These are phyloP conservation scores for Athetis lepigone DNA, from an alignment of 2,888 invertebrate species.

Conservation along the genomic window DNA sequence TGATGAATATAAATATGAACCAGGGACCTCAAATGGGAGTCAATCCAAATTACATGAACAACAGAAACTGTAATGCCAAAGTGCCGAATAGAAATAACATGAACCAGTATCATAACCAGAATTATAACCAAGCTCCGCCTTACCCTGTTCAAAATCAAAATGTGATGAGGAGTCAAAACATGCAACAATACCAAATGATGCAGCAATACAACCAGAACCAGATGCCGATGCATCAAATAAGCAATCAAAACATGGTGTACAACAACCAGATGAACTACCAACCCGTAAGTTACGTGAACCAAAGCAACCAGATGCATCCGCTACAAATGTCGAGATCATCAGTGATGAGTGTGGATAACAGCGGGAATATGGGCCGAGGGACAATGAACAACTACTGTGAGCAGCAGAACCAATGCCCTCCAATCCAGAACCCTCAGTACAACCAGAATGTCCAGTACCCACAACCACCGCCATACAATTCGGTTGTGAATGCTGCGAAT, in stretches of 20 bases:
- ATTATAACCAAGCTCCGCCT: conserved; percentile 78
- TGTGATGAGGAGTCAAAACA: conserved; percentile 78
- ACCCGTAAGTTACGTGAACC: conserved; percentile 77
- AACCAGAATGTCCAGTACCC: conserved; percentile 83
- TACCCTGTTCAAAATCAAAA: conserved; percentile 82
- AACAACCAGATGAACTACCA: conserved; percentile 83
- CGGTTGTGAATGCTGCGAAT: conserved; percentile 83
- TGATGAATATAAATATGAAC: conserved; percentile 75
- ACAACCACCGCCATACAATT: conserved; percentile 84
- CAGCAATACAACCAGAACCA: conserved; percentile 82
- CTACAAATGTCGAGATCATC: conserved; percentile 87
- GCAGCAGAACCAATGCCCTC: conserved; percentile 75
- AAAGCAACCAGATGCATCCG: conserved; percentile 81
- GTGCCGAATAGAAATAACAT: conserved; percentile 80
- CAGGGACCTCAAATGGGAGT: conserved; percentile 72
- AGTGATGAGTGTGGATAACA: conserved; percentile 87
- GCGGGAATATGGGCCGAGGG: conserved; percentile 83
- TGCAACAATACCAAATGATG: conserved; percentile 84
- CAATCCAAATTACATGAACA: conserved; percentile 75
- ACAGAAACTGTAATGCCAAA: conserved; percentile 78
- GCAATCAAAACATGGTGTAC: conserved; percentile 77
- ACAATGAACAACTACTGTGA: conserved; percentile 84
- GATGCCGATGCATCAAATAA: conserved; percentile 76
- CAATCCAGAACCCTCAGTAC: conserved; percentile 77
- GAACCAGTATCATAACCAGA: conserved; percentile 83